phyloP scores from a whole-genome alignment of 1,140 invertebrate species.

The Pararge aegeria region DNA sequence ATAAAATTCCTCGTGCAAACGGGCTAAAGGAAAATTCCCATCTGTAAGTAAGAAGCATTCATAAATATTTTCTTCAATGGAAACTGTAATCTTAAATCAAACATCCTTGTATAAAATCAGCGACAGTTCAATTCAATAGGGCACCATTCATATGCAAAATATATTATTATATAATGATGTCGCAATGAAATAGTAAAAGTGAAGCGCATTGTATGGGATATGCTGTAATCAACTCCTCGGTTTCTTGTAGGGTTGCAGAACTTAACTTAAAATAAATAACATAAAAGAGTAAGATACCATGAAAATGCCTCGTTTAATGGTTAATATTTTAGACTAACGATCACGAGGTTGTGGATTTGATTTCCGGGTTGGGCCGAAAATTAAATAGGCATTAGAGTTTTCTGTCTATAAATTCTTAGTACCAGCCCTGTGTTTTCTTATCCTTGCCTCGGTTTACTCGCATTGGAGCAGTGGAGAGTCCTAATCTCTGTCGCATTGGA shows the following conservation, averaged over 20 bases:
- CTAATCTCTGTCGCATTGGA: no score
- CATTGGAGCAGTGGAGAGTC: no score
- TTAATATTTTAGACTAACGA: no score
- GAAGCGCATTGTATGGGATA: constrained; percentile 33
- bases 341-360: no score
- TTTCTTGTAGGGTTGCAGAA: neutral
- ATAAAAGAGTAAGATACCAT: no score
- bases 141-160: constrained; percentile 27
- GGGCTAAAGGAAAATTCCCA: neutral
- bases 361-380: no score
- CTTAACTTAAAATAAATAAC: neutral
- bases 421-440: no score
- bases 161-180: constrained; percentile 32
- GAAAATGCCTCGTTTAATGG: no score
- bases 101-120: neutral
- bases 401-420: no score
- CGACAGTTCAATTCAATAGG: constrained; percentile 16
- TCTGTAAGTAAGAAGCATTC: neutral
- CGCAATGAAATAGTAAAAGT: constrained; percentile 50
- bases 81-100: constrained; percentile 3
- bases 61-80: neutral
- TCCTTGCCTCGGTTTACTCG: no score
- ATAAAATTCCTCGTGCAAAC: neutral
- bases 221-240: constrained; percentile 21
- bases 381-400: no score